Evolutionary conservation across 30 jellyfish, hydroid and myxozoan species (phyloP), one percentile per base, ranked within the genome.

Genomic region (Chironex yamaguchii): DNA sequence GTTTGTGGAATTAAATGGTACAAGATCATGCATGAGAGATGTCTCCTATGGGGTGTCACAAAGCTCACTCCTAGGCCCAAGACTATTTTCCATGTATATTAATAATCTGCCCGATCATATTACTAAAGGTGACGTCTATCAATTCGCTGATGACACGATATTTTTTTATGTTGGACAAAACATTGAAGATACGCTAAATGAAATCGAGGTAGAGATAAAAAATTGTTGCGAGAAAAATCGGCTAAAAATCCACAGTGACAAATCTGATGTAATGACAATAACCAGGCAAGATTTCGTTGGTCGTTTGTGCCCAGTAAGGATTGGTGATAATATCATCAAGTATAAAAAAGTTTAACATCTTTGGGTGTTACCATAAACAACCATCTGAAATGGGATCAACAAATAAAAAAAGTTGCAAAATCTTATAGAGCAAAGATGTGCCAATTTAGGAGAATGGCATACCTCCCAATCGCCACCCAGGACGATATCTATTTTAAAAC

Each of bases 381-480:
- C 31, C 78, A 64, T 64, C 78, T 64, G 31, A 64, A 64, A 64
- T 64, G 78, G 78, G 78, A 64, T 64, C 78, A 64, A 64, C 78
- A 52, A n/a, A n/a, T n/a, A n/a, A n/a, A n/a, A n/a, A n/a, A 52
- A 2, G 70, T 13, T 14, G 70, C 70, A 52, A 52, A 52, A 3
- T 13, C 70, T 13, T 52, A 52, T 2, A 52, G 70, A 52, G 70
- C 3, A 3, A 52, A 52, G 26, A 52, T 52, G 70, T 20, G 70
- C 70, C 70, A n/a, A n/a, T n/a, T n/a, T n/a, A n/a, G n/a, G n/a
- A n/a, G n/a, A n/a, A n/a, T n/a, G n/a, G n/a, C n/a, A n/a, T n/a
- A n/a, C n/a, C n/a, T n/a, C n/a, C 70, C 70, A 52, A 52, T 13
- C 70, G 14, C 70, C 70, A 52, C 70, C 17, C 70, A 52, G 26